Evolutionary conservation across 2,113 vertebrate species (phyloP).

Genomic region (Balaeniceps rex): DNA sequence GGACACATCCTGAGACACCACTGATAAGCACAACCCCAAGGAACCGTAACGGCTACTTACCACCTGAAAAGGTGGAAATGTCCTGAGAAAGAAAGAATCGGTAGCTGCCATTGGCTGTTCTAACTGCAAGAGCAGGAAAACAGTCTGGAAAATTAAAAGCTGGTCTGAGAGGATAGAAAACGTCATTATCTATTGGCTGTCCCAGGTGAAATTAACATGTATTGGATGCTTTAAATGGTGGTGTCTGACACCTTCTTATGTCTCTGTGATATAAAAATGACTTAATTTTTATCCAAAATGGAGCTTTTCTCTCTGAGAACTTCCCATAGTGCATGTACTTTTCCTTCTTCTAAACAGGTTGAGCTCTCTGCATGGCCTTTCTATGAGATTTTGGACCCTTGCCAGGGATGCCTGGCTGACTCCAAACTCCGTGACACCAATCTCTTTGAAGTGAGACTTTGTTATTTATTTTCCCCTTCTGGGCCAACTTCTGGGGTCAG

Average conservation of each 20-base stretch:
- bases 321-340: neutral
- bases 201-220: neutral
- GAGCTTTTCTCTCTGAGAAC: neutral
- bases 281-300: neutral
- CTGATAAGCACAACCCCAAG: neutral
- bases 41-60: accelerated
- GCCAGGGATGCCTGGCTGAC: neutral
- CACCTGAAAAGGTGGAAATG: neutral
- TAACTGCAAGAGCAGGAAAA: neutral
- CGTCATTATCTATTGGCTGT: neutral
- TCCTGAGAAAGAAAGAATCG: neutral
- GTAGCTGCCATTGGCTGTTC: neutral
- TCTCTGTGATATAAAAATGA: neutral
- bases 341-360: neutral
- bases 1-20: neutral
- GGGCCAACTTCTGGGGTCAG: neutral
- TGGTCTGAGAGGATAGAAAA: neutral
- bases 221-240: neutral
- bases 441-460: neutral
- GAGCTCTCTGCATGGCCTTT: neutral
- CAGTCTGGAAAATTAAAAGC: neutral
- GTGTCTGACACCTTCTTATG: neutral
- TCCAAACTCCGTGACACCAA: neutral
- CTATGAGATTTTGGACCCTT: neutral
- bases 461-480: neutral